phyloP scores from a whole-genome alignment of 1,140 invertebrate genomes.

The Paralvinella palmiformis region DNA sequence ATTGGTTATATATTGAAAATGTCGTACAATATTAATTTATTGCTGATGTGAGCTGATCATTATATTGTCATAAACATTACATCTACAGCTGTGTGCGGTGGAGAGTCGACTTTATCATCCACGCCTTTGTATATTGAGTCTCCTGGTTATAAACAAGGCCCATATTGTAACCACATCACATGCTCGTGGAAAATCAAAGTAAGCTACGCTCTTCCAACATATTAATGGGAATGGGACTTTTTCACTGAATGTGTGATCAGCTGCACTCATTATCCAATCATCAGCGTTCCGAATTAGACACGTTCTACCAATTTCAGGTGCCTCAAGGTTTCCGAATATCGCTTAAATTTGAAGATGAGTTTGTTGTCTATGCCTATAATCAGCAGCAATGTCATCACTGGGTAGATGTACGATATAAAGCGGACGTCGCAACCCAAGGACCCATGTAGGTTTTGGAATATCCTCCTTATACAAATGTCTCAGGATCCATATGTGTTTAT shows the following conservation, averaged over 20 bases:
- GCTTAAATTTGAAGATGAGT: conserved; percentile 2
- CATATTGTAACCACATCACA: background rate
- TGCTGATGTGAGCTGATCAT: background rate
- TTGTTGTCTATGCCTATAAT: conserved; percentile 6
- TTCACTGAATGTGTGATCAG: background rate
- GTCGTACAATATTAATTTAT: background rate
- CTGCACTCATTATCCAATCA: background rate
- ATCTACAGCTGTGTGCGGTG: background rate
- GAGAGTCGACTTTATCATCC: background rate
- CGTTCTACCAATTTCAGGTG: background rate
- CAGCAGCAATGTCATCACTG: conserved; percentile 5
- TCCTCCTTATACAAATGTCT: too few relatives aligned
- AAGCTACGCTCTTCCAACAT: too few relatives aligned
- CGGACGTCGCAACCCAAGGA: background rate
- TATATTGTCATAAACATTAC: background rate
- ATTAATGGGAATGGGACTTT: too few relatives aligned
- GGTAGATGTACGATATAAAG: background rate
- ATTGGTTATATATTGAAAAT: too few relatives aligned
- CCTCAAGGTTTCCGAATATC: background rate
- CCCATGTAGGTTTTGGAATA: background rate
- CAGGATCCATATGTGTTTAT: too few relatives aligned
- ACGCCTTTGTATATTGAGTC: background rate
- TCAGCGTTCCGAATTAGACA: background rate
- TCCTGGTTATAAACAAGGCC: background rate
- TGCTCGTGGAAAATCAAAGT: background rate